Evolutionary conservation across 2,113 vertebrate species (phyloP), one percentile per base, ranked within the genome.

Genomic region (Epinephelus lanceolatus): DNA sequence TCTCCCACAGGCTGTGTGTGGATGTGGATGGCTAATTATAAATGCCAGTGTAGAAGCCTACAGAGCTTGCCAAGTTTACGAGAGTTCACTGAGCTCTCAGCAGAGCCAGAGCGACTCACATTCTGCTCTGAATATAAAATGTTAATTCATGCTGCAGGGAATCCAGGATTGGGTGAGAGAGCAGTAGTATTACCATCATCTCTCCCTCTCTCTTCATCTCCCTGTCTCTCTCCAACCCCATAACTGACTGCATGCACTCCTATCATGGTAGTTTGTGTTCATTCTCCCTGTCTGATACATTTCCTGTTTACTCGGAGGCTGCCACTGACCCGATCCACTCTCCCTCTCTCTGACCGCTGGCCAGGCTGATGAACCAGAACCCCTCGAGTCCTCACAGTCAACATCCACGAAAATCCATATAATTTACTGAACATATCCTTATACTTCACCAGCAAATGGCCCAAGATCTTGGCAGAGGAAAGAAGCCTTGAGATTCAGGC

Each of bases 81-180:
- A 92, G 90, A 93, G 91, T 92, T 92, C 86, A 91, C 81, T 81
- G 71, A 91, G 94, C 93, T 94, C 80, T 85, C 67, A 93, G 92
- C 90, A 78, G 88, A 92, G 91, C 85, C 86, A 76, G 86, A 91
- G 80, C 78, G 63, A 86, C 86, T 92, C 87, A 78, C 86, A 91
- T 90, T 93, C 88, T 89, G 82, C 88, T 91, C 88, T 84, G 86
- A 93, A 94, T 92, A 92, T 92, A 87, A 95, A 95, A 95, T 93
- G 93, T 94, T 95, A 94, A 95, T 95, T 93, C 91, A 81, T 77
- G 93, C 94, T 89, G 87, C 90, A 79, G 94, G 93, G 87, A 53
- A 84, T 89, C 78, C 84, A 89, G 82, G 86, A 91, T 89, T 92
- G 91, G 86, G 86, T 40, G 86, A 93, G 90, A 92, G 88, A 89